A percentile compares a stretch with the other conserved stretches of the same genome.
These are phyloP conservation scores for Drosophila lacertosa DNA, from an alignment of 1,140 invertebrate genomes.

Conservation along the genomic window DNA sequence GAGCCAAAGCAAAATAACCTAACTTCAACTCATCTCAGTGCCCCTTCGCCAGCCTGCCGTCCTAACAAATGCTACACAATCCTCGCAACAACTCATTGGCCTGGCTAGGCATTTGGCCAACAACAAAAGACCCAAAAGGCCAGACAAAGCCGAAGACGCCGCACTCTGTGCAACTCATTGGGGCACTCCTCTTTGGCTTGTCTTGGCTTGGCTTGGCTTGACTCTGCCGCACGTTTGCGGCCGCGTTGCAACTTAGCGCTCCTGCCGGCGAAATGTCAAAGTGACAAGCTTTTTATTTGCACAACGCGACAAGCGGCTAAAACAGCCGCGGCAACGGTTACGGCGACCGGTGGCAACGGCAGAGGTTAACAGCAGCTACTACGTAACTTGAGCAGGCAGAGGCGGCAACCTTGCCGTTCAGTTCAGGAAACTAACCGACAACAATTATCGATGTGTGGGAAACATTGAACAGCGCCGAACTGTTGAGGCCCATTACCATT, in stretches of 20 bases:
- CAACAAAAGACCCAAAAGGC: neutral
- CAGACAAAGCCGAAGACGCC: conserved; percentile 12
- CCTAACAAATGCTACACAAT: conserved; percentile 17
- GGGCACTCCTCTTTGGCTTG: conserved; percentile 27
- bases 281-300: conserved; percentile 56
- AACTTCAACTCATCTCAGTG: neutral
- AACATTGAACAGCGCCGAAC: conserved; percentile 31
- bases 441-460: conserved; percentile 50
- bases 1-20: conserved; percentile 1
- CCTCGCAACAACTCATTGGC: conserved; percentile 29
- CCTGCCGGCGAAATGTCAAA: conserved; percentile 55
- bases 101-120: conserved; percentile 24
- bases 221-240: conserved; percentile 31
- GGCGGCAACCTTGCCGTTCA: conserved; percentile 43
- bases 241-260: conserved; percentile 43
- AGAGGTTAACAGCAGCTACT: conserved; percentile 19
- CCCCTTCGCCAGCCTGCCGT: too few relatives aligned
- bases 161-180: conserved; percentile 11
- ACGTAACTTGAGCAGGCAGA: conserved; percentile 31
- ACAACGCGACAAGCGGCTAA: conserved; percentile 11
- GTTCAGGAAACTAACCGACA: conserved; percentile 34
- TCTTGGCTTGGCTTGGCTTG: neutral
- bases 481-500: neutral
- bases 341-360: neutral
- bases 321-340: neutral